phyloP scores from a whole-genome alignment of 2,113 vertebrate species.

The Gallinago jamesoni region DNA sequence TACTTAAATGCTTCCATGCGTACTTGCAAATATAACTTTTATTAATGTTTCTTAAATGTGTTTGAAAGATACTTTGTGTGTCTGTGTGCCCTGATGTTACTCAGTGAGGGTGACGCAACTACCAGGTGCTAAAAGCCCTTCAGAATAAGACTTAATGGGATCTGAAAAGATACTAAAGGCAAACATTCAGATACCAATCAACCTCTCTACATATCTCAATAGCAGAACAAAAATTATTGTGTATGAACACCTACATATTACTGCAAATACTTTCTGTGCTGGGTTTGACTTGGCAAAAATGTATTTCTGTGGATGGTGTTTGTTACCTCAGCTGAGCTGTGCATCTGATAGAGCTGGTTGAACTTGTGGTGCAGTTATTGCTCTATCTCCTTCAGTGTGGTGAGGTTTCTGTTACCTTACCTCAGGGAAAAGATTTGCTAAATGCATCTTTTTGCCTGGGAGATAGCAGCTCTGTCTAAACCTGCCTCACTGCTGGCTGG shows the following conservation, averaged over 20 bases:
- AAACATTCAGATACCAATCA: background rate
- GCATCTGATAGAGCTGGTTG: background rate
- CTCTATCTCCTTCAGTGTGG: background rate
- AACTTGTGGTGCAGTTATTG: background rate
- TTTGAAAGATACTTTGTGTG: background rate
- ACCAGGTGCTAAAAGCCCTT: background rate
- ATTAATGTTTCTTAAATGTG: background rate
- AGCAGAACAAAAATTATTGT: background rate
- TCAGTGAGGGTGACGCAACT: background rate
- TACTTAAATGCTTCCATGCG: background rate
- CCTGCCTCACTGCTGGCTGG: background rate
- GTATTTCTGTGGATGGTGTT: background rate
- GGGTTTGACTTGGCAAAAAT: background rate
- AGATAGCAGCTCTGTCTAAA: background rate
- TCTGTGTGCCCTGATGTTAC: background rate
- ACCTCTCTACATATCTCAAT: background rate
- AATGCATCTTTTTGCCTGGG: background rate
- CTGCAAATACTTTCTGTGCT: background rate
- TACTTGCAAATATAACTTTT: background rate
- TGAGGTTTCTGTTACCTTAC: background rate
- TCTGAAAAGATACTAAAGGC: background rate
- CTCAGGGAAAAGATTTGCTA: background rate
- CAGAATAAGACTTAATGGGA: background rate
- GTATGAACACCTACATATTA: fast-evolving
- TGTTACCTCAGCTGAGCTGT: background rate